These are phyloP conservation scores for Distichodus sexfasciatus DNA, from an alignment of 2,797 vertebrate species.

Conservation along the genomic window DNA sequence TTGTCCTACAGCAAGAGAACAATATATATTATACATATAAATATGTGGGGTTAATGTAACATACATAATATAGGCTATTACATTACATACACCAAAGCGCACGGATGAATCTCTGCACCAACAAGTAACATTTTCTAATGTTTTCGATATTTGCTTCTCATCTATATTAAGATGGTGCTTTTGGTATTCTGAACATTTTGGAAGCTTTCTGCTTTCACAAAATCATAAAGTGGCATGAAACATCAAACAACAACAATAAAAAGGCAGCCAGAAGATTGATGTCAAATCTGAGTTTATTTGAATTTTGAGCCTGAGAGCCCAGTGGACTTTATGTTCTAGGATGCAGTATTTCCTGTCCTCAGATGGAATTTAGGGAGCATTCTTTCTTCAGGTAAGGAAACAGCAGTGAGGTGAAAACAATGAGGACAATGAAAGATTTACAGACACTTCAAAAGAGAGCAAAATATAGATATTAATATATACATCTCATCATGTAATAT, in stretches of 20 bases:
- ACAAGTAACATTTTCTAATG: background rate
- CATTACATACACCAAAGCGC: no score
- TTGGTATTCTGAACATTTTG: background rate
- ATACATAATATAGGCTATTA: no score
- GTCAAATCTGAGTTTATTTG: constrained; percentile 27
- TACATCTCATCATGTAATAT: no score
- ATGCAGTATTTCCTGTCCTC: constrained; percentile 15
- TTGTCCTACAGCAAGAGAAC: no score
- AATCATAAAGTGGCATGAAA: background rate
- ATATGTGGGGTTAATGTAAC: no score
- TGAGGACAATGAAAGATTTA: background rate
- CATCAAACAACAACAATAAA: background rate
- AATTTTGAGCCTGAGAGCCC: background rate
- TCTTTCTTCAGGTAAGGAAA: background rate
- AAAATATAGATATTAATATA: background rate
- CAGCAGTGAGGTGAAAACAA: background rate
- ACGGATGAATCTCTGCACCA: no score
- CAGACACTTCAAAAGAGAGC: background rate
- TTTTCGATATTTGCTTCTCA: background rate
- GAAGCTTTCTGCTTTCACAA: background rate
- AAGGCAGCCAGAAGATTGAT: background rate
- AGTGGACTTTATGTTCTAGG: background rate
- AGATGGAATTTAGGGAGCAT: constrained; percentile 20
- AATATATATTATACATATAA: no score
- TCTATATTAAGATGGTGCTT: background rate